Evolutionary conservation across 2,797 vertebrate genomes (phyloP).

Genomic region (Anguilla pacifica): DNA sequence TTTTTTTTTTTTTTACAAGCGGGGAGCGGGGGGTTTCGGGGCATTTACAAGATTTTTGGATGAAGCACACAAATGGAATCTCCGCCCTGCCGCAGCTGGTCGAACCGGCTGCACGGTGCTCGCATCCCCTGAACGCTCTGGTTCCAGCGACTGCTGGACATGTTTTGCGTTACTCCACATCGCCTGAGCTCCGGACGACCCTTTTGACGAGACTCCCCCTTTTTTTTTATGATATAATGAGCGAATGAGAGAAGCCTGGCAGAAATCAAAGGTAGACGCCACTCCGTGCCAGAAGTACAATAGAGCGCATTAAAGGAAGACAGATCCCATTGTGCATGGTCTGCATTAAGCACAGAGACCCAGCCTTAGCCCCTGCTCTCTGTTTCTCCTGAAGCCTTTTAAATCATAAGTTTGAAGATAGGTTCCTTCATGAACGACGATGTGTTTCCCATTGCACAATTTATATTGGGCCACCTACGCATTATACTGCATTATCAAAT

Average conservation of each 20-base stretch:
- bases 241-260: constrained; percentile 43
- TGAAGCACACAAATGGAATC: constrained; percentile 55
- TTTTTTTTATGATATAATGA: constrained; percentile 66
- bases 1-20: constrained; percentile 55
- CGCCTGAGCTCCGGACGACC: constrained; percentile 70
- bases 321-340: constrained; percentile 65
- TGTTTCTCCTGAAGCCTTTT: constrained; percentile 51
- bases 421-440: constrained; percentile 60
- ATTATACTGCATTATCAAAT: constrained; percentile 68
- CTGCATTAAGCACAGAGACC: constrained; percentile 73
- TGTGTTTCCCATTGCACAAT: constrained; percentile 56
- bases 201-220: constrained; percentile 57
- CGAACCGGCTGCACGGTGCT: constrained; percentile 47
- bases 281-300: constrained; percentile 56
- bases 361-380: constrained; percentile 42
- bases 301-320: constrained; percentile 62
- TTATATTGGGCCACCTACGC: constrained; percentile 64
- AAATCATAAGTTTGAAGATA: constrained; percentile 58
- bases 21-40: constrained; percentile 50
- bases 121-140: constrained; percentile 64
- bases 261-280: constrained; percentile 65
- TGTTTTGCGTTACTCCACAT: constrained; percentile 76
- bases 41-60: constrained; percentile 55
- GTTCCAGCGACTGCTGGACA: constrained; percentile 53
- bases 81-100: constrained; percentile 67